A percentile compares a stretch with the other conserved stretches of the same genome.
Conservation (phyloP, 2,797 vertebrate genomes). For the Helostoma temminkii region DNA sequence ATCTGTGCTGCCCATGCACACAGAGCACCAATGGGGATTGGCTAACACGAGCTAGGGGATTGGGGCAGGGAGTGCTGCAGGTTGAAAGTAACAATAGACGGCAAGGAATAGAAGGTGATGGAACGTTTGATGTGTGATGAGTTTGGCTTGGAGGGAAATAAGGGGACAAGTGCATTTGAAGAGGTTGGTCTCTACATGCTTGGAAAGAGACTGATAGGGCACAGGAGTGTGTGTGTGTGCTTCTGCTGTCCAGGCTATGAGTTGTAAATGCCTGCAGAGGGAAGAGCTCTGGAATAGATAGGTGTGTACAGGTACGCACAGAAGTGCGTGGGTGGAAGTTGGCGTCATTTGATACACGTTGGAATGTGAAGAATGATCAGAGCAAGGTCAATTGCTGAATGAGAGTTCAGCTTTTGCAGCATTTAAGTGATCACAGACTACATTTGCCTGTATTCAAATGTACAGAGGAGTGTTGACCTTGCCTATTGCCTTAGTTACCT, state of each 20-base stretch:
- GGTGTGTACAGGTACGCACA: constrained; percentile 39
- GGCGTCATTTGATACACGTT: constrained; percentile 42
- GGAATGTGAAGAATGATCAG: constrained; percentile 71
- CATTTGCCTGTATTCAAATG: constrained; percentile 69
- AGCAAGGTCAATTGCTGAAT: constrained; percentile 71
- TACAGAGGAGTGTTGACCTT: constrained; percentile 64
- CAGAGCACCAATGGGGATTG: constrained; percentile 83
- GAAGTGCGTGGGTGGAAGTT: constrained; percentile 38
- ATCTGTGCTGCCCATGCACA: constrained; percentile 83
- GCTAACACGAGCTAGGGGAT: constrained; percentile 75
- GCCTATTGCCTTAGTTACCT: constrained; percentile 70
- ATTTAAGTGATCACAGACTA: constrained; percentile 71
- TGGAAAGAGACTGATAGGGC: constrained; percentile 43
- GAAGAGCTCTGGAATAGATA: constrained; percentile 45
- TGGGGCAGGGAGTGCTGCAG: constrained; percentile 66
- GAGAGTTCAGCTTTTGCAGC: constrained; percentile 72
- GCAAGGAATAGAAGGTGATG: constrained; percentile 34
- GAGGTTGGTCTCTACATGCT: constrained; percentile 58
- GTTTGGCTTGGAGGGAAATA: constrained; percentile 45
- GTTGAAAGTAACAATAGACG: constrained; percentile 44
- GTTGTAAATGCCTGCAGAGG: constrained; percentile 64
- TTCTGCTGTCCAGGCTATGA: constrained; percentile 63
- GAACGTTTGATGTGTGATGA: constrained; percentile 32
- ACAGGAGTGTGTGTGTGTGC: constrained; percentile 64
- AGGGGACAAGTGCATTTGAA: constrained; percentile 72